These are phyloP conservation scores for Erythrocercus mccallii DNA, from an alignment of 2,113 vertebrate species.

Conservation along the genomic window DNA sequence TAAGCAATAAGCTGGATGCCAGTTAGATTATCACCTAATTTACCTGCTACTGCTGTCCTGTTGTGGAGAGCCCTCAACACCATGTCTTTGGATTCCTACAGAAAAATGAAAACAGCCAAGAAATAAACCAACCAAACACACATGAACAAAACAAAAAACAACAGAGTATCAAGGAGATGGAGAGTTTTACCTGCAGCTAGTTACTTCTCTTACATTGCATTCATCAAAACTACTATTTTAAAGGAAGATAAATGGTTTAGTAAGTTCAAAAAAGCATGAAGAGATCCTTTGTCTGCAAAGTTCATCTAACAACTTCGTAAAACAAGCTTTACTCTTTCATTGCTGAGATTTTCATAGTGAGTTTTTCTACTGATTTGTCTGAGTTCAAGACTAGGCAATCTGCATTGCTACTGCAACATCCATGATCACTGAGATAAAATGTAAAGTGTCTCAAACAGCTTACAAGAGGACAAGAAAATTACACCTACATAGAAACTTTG, in stretches of 20 bases:
- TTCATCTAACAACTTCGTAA: background rate
- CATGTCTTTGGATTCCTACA: slow-evolving; percentile 37
- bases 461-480: background rate
- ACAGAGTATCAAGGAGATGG: background rate
- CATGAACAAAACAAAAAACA: background rate
- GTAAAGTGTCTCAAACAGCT: background rate
- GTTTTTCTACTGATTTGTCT: background rate
- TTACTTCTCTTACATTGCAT: background rate
- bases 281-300: background rate
- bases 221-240: background rate
- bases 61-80: slow-evolving; percentile 1
- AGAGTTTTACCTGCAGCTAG: background rate
- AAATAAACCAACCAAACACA: background rate
- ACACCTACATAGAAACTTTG: background rate
- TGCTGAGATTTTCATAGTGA: background rate
- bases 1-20: background rate
- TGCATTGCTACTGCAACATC: background rate
- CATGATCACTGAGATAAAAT: background rate
- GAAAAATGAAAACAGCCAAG: background rate
- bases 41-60: slow-evolving; percentile 50
- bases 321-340: background rate
- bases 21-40: background rate
- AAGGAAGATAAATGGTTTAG: background rate
- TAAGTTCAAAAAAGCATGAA: background rate
- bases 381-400: background rate